Evolutionary conservation across 2,888 invertebrate genomes (phyloP).

Genomic region (Drosophila neotestacea): DNA sequence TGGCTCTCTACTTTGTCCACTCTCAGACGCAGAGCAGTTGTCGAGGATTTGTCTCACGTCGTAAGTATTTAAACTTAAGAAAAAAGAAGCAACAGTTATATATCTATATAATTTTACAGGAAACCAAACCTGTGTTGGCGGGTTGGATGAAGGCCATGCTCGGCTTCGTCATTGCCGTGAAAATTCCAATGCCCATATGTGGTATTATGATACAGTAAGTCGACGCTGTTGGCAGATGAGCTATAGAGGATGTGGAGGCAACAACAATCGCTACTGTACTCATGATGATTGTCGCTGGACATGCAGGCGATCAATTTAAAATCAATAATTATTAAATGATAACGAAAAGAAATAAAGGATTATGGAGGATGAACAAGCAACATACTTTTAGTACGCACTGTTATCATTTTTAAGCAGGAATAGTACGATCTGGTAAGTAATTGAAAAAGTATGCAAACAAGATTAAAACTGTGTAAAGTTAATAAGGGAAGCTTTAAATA

Average conservation of each 20-base stretch:
- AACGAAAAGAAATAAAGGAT: background rate
- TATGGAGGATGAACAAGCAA: background rate
- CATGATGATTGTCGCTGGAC: slow-evolving; percentile 6
- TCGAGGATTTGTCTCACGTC: slow-evolving; percentile 5
- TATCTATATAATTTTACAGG: background rate
- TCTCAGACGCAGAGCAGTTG: slow-evolving; percentile 15
- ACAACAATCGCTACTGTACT: slow-evolving; percentile 23
- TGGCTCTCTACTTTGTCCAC: slow-evolving; percentile 8
- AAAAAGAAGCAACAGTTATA: background rate
- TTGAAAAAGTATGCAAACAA: too few relatives aligned
- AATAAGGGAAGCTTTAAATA: too few relatives aligned
- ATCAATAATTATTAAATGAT: too few relatives aligned
- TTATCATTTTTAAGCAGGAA: too few relatives aligned
- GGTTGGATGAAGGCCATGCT: slow-evolving; percentile 10
- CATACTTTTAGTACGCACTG: too few relatives aligned
- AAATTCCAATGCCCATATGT: slow-evolving; percentile 16
- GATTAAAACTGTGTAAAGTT: too few relatives aligned
- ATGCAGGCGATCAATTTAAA: slow-evolving; percentile 1
- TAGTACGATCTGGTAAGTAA: too few relatives aligned
- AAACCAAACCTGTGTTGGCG: slow-evolving; percentile 5
- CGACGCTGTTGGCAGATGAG: slow-evolving; percentile 7
- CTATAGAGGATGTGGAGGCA: slow-evolving; percentile 25
- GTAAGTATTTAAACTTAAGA: background rate
- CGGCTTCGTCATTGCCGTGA: background rate
- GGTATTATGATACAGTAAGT: slow-evolving; percentile 16